Evolutionary conservation across 2,113 vertebrate species (phyloP).

Genomic region (Sinocyclocheilus anshuiensis): DNA sequence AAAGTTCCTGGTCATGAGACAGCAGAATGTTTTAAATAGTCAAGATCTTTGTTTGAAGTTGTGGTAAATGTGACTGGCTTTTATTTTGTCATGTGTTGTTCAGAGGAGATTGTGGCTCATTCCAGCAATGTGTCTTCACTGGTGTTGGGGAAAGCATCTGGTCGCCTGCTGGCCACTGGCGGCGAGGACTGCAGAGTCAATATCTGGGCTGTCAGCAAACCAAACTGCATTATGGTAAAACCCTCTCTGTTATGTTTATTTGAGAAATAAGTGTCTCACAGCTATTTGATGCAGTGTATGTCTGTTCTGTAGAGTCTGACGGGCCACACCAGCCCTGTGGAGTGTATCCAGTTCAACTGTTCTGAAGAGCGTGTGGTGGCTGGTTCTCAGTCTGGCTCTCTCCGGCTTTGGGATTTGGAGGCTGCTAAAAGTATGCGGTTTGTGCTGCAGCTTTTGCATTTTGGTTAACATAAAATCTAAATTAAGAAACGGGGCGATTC

Average conservation of each 20-base stretch:
- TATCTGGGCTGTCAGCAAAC: constrained; percentile 94
- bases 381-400: constrained; percentile 92
- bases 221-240: constrained; percentile 96
- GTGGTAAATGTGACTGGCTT: background rate
- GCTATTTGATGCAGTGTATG: background rate
- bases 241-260: background rate
- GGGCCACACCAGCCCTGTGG: constrained; percentile 87
- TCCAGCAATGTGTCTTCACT: constrained; percentile 87
- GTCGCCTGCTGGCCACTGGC: constrained; percentile 90
- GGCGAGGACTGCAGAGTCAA: constrained; percentile 95
- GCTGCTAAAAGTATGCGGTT: constrained; percentile 89
- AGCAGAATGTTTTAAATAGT: background rate
- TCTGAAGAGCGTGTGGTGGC: constrained; percentile 91
- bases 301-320: constrained; percentile 83
- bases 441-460: background rate
- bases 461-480: background rate
- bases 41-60: no score
- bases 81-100: background rate
- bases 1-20: no score
- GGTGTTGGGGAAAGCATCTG: constrained; percentile 87
- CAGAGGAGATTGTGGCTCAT: constrained; percentile 93
- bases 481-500: background rate
- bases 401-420: constrained; percentile 95
- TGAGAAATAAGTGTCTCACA: background rate
- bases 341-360: constrained; percentile 88